A percentile compares a stretch with the other conserved stretches of the same genome.
Conservation (phyloP, 2,888 invertebrate genomes). For the Bhutanitis thaidina region DNA sequence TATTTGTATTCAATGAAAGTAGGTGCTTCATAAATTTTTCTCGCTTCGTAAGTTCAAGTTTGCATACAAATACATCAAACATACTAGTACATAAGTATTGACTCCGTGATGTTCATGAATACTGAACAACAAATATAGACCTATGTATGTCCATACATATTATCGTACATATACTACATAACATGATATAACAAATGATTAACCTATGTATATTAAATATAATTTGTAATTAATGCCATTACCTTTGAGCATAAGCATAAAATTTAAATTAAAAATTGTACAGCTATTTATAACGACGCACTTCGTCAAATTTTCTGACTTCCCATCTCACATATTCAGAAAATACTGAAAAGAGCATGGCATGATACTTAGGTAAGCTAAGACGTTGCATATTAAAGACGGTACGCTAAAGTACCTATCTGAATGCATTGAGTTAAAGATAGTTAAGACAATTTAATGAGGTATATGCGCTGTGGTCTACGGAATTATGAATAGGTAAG, state of each 20-base stretch:
- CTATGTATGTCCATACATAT: too few species aligned
- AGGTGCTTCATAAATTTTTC: too few species aligned
- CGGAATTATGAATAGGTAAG: slow-evolving; percentile 8
- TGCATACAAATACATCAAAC: too few species aligned
- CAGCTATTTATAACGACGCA: neutral
- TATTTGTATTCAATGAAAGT: too few species aligned
- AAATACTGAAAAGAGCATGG: slow-evolving; percentile 1
- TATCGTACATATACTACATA: too few species aligned
- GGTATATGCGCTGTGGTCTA: slow-evolving; percentile 4
- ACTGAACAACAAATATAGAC: too few species aligned
- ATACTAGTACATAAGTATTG: too few species aligned
- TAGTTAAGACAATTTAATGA: slow-evolving; percentile 19
- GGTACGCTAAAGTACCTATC: slow-evolving; percentile 12
- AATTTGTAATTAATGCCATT: neutral
- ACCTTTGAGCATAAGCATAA: slow-evolving; percentile 16
- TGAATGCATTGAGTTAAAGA: slow-evolving; percentile 8
- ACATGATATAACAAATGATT: too few species aligned
- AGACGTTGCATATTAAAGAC: slow-evolving; percentile 17
- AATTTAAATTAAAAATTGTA: slow-evolving; percentile 14
- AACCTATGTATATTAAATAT: too few species aligned
- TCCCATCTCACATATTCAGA: neutral
- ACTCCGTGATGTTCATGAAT: too few species aligned
- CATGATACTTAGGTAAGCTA: slow-evolving; percentile 11
- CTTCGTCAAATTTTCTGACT: neutral
- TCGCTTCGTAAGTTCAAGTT: too few species aligned